phyloP scores from a whole-genome alignment of 1,140 invertebrate genomes.

The Probaryconus sp. region DNA sequence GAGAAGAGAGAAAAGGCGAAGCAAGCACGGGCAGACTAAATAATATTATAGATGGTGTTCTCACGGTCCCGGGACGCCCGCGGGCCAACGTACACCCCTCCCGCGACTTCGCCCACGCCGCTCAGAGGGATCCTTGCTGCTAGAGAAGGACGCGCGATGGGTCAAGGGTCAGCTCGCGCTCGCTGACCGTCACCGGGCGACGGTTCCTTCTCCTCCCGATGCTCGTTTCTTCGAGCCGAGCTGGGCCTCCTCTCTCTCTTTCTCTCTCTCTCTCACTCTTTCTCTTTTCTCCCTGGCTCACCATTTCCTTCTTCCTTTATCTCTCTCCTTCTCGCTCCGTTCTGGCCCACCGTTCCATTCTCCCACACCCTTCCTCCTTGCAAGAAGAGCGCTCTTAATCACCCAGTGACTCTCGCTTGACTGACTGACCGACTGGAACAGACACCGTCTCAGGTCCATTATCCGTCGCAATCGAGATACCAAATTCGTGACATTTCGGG shows the following conservation, averaged over 20 bases:
- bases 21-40: conserved; percentile 75
- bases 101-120: conserved; percentile 74
- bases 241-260: conserved; percentile 11
- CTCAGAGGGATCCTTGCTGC: conserved; percentile 55
- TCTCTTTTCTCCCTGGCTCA: conserved; percentile 9
- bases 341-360: conserved; percentile 44
- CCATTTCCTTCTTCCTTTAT: conserved; percentile 19
- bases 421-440: conserved; percentile 69
- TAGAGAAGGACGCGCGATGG: conserved; percentile 66
- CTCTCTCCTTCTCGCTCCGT: conserved; percentile 41
- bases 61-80: conserved; percentile 78
- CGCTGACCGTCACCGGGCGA: conserved; percentile 77
- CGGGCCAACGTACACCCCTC: conserved; percentile 76
- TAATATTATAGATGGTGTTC: conserved; percentile 80
- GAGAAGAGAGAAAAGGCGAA: conserved; percentile 56
- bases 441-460: conserved; percentile 37
- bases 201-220: conserved; percentile 71
- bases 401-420: conserved; percentile 67
- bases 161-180: conserved; percentile 77
- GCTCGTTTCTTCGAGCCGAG: conserved; percentile 55
- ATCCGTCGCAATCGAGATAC: conserved; percentile 10
- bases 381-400: conserved; percentile 70
- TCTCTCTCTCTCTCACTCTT: conserved; percentile 12
- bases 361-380: conserved; percentile 55
- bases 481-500: conserved; percentile 28